Evolutionary conservation across 1,140 invertebrate genomes (phyloP).

Genomic region (Drosophila pseudoananassae): DNA sequence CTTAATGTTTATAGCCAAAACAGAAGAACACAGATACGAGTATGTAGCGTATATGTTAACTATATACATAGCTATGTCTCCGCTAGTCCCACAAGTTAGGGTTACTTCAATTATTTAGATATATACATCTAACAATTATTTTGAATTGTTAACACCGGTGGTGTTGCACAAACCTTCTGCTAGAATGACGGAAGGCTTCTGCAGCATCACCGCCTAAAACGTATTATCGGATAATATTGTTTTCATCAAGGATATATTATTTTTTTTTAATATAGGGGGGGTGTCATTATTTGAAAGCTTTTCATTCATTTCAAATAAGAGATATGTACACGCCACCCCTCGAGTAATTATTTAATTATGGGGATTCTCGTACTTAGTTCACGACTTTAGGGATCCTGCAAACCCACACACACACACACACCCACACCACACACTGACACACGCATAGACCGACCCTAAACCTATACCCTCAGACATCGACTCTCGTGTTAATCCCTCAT

Average conservation of each 20-base stretch:
- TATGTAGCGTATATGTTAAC: slow-evolving; percentile 39
- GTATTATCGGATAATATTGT: slow-evolving; percentile 35
- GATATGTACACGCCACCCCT: not conserved
- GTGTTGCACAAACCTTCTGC: not conserved
- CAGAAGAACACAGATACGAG: slow-evolving; percentile 37
- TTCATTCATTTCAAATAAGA: not conserved
- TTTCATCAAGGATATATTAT: slow-evolving; percentile 19
- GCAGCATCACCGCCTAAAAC: slow-evolving; percentile 1
- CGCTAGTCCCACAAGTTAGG: slow-evolving; percentile 43
- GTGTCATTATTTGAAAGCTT: not conserved
- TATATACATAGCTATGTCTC: slow-evolving; percentile 47
- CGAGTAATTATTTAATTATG: slow-evolving; percentile 24
- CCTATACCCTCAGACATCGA: slow-evolving; percentile 25
- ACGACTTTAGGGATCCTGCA: slow-evolving; percentile 48
- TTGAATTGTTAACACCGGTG: slow-evolving; percentile 40
- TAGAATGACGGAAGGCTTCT: not conserved
- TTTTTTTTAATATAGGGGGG: slow-evolving; percentile 10
- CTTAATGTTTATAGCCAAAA: slow-evolving; percentile 50
- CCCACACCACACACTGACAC: slow-evolving; percentile 3
- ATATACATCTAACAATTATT: slow-evolving; percentile 22
- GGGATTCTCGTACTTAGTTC: slow-evolving; percentile 72
- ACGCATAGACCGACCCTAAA: slow-evolving; percentile 15
- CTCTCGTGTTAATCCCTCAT: slow-evolving; percentile 38
- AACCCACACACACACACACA: slow-evolving; percentile 27
- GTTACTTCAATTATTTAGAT: slow-evolving; percentile 34